Conservation (phyloP, 2,888 invertebrate genomes). For the Drosophila fungiperda region DNA sequence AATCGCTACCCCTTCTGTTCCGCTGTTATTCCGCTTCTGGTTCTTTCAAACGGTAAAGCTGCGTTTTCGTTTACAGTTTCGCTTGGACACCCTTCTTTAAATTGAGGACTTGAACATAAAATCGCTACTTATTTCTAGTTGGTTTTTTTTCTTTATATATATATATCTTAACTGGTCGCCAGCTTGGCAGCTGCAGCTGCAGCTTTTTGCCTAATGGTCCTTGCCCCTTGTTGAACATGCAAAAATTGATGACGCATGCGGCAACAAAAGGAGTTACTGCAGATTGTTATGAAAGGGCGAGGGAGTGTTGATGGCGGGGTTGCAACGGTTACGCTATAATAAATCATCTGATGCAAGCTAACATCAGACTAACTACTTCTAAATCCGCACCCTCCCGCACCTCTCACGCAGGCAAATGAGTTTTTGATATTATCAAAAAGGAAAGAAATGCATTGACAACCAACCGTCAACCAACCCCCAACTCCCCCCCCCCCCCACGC, state of each 20-base stretch:
- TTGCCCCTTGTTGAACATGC: conserved; percentile 65
- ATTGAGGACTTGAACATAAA: not conserved
- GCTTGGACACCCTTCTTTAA: not conserved
- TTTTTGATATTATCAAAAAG: conserved; percentile 74
- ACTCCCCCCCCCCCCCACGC: not conserved
- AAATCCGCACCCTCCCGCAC: conserved; percentile 29
- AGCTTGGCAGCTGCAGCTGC: conserved; percentile 48
- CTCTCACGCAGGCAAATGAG: conserved; percentile 63
- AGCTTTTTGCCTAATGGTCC: conserved; percentile 64
- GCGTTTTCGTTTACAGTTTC: not conserved
- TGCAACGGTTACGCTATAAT: conserved; percentile 50
- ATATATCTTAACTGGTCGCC: not conserved
- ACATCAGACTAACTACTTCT: conserved; percentile 61
- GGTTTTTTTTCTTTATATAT: not conserved
- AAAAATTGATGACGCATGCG: conserved; percentile 74
- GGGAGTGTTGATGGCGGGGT: not conserved
- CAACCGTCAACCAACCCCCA: conserved; percentile 25
- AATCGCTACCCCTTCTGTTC: not conserved
- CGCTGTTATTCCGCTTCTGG: not conserved
- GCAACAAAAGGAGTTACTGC: conserved; percentile 1
- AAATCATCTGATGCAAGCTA: conserved; percentile 65
- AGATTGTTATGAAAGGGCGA: not conserved
- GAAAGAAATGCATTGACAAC: conserved; percentile 73
- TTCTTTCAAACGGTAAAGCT: not conserved
- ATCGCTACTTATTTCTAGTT: not conserved